These are phyloP conservation scores for Pimephales promelas DNA, from an alignment of 2,113 vertebrate species.

Conservation along the genomic window DNA sequence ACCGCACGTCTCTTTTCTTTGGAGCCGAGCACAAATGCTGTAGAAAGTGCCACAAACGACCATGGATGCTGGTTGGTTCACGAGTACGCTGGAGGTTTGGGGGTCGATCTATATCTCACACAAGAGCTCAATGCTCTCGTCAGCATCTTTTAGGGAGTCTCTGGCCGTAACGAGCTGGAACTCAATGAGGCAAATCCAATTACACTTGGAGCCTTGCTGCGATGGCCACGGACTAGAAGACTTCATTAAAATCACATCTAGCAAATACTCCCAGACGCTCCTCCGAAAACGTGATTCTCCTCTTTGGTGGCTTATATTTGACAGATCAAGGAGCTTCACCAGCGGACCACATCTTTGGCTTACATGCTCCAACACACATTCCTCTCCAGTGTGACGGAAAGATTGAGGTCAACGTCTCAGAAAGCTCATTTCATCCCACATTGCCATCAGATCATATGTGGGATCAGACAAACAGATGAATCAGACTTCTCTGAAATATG, in stretches of 20 bases:
- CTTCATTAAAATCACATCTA: conserved; percentile 33
- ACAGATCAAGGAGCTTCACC: conserved; percentile 24
- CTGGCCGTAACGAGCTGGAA: conserved; percentile 6
- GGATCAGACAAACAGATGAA: conserved; percentile 8
- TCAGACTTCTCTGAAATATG: neutral
- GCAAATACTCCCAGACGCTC: conserved; percentile 8
- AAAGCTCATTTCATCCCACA: conserved; percentile 35
- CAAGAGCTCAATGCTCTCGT: neutral
- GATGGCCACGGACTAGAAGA: conserved; percentile 8
- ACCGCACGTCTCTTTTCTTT: conserved; percentile 5
- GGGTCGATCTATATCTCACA: neutral
- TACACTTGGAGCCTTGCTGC: conserved; percentile 17
- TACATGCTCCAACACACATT: conserved; percentile 26
- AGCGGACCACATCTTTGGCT: conserved; percentile 33
- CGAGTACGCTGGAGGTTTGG: neutral
- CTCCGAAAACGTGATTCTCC: conserved; percentile 16
- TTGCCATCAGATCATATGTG: conserved; percentile 25
- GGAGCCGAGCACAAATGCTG: neutral
- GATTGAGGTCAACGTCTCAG: conserved; percentile 18
- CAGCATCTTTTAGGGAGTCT: conserved; percentile 10
- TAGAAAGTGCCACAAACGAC: neutral
- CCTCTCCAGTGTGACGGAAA: conserved; percentile 23
- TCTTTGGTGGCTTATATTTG: conserved; percentile 11
- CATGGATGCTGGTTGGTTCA: conserved; percentile 4
- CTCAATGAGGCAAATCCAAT: conserved; percentile 39